Percentiles rank a stretch among this genome's conserved stretches.
Conservation (phyloP, 1,140 invertebrate genomes). For the Phymastichus coffea region DNA sequence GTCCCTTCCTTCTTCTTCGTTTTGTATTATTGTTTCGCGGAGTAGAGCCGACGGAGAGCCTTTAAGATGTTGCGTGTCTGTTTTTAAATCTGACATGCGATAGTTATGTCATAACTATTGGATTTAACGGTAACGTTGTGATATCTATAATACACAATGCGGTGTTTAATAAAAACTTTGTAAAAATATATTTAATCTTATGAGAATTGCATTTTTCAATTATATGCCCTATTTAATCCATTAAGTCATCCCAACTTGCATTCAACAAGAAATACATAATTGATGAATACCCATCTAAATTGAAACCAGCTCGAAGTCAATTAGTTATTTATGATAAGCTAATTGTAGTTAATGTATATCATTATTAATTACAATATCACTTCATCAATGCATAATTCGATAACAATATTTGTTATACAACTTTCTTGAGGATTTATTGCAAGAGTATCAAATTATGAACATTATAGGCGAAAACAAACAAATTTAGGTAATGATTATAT, state of each 20-base stretch:
- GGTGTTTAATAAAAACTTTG: slow-evolving; percentile 54
- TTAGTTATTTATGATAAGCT: background rate
- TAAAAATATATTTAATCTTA: slow-evolving; percentile 35
- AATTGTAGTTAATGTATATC: background rate
- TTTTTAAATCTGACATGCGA: slow-evolving; percentile 11
- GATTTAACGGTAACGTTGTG: slow-evolving; percentile 17
- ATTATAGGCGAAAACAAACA: too few species aligned
- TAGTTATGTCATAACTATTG: slow-evolving; percentile 18
- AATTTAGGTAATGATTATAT: too few species aligned
- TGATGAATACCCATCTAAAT: background rate
- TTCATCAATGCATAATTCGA: background rate
- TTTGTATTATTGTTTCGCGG: too few species aligned
- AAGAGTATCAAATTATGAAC: too few species aligned
- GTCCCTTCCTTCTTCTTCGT: too few species aligned
- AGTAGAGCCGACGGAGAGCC: background rate
- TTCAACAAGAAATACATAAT: too few species aligned
- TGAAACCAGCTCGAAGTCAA: background rate
- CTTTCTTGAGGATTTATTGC: too few species aligned
- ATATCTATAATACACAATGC: slow-evolving; percentile 45
- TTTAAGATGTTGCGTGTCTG: background rate
- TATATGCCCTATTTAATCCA: too few species aligned
- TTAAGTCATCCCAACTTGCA: too few species aligned
- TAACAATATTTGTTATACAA: too few species aligned
- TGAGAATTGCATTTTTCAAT: background rate
- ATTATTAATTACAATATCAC: background rate